Evolutionary conservation across 1,140 invertebrate species (phyloP).

Genomic region (Bombus turneri): DNA sequence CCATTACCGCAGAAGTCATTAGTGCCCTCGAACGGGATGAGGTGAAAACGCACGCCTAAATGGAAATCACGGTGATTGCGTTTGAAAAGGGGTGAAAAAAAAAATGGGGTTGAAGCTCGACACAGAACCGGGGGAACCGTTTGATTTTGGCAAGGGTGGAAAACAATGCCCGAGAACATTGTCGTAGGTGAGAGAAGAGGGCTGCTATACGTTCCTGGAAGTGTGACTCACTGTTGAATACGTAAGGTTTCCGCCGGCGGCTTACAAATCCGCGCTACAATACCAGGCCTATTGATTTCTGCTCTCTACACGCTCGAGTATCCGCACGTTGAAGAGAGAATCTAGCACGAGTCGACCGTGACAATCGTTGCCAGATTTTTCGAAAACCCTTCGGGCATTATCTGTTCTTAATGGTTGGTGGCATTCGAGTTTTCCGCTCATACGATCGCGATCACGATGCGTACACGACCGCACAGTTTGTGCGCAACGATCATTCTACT

Average conservation of each 20-base stretch:
- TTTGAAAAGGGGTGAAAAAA: slow-evolving; percentile 37
- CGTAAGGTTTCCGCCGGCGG: slow-evolving; percentile 72
- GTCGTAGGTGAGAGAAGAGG: slow-evolving; percentile 59
- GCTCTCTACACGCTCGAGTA: slow-evolving; percentile 25
- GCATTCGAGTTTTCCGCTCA: slow-evolving; percentile 8
- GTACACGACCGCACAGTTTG: not conserved
- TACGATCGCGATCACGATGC: not conserved
- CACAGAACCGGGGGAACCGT: slow-evolving; percentile 14
- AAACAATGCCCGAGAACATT: slow-evolving; percentile 59
- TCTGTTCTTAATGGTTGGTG: slow-evolving; percentile 37
- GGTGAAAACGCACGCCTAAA: slow-evolving; percentile 52
- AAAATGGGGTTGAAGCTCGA: slow-evolving; percentile 11
- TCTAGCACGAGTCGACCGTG: slow-evolving; percentile 51
- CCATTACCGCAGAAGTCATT: slow-evolving; percentile 50
- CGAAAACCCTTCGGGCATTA: slow-evolving; percentile 45
- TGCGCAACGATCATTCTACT: not conserved
- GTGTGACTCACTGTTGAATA: slow-evolving; percentile 68
- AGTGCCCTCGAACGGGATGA: slow-evolving; percentile 35
- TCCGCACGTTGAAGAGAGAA: slow-evolving; percentile 40
- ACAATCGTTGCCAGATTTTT: slow-evolving; percentile 57
- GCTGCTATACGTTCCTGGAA: slow-evolving; percentile 57
- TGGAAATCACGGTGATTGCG: slow-evolving; percentile 59
- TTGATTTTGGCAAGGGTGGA: slow-evolving; percentile 52
- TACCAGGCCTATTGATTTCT: slow-evolving; percentile 64
- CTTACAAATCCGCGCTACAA: slow-evolving; percentile 72